Evolutionary conservation across 2,888 invertebrate genomes (phyloP).

Genomic region (Pollenia angustigena): DNA sequence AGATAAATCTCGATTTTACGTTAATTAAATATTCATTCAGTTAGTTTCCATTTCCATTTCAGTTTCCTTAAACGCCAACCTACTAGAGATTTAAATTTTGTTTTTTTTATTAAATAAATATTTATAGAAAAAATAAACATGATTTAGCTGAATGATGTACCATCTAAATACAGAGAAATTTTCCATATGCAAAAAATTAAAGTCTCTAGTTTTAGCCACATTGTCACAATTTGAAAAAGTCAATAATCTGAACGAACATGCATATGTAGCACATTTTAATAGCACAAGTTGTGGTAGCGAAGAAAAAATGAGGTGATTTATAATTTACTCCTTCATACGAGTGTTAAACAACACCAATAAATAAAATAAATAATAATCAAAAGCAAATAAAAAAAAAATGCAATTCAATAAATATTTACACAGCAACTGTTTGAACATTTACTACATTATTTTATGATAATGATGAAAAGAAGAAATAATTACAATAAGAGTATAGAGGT

Average conservation of each 20-base stretch:
- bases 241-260: neutral
- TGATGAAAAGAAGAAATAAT: conserved; percentile 2
- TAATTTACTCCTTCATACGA: conserved; percentile 41
- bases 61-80: conserved; percentile 36
- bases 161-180: conserved; percentile 7
- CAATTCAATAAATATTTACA: conserved; percentile 44
- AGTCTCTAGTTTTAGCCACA: conserved; percentile 23
- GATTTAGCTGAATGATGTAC: conserved; percentile 39
- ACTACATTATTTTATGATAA: conserved; percentile 26
- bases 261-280: conserved; percentile 27
- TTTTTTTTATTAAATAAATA: conserved; percentile 24
- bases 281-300: conserved; percentile 10
- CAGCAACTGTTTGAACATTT: conserved; percentile 59
- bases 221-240: conserved; percentile 2
- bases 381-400: conserved; percentile 30
- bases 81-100: conserved; percentile 17
- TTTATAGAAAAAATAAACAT: neutral
- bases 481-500: neutral
- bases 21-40: conserved; percentile 70
- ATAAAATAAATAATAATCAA: conserved; percentile 32
- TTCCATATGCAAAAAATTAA: conserved; percentile 14
- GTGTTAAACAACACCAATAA: conserved; percentile 39
- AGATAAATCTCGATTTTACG: conserved; percentile 65
- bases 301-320: conserved; percentile 24
- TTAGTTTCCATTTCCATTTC: conserved; percentile 5